Base-by-base conservation (phyloP, 2,797 vertebrate genomes). In the Erpetoichthys calabaricus region DNA sequence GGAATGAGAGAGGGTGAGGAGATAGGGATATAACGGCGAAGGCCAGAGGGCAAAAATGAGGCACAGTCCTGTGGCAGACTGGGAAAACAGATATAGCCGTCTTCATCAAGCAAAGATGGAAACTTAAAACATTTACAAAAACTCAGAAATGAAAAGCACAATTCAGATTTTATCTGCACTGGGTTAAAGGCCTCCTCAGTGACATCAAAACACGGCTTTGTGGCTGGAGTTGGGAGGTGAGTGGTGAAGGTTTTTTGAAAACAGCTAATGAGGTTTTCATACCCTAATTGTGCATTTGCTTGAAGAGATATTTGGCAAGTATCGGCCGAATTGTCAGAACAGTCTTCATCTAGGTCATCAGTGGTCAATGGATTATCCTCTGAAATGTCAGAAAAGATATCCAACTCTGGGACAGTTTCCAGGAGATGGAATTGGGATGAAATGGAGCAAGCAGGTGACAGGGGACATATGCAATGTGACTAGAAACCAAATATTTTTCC, bases 361-460 rank as follows among this genome's bases (percentile, higher is more conserved):
- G 43, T 57, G 52, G 58, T 60, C 70, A 76, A 63, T 59, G 77
- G 74, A 60, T 90, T 90, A 47, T 94, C 90, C 76, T 97, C 91
- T 0, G 85, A 95, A 81, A 92, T 89, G 74, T 92, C 92, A 43
- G 92, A 96, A 55, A 92, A 78, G 56, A 82, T 65, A 61, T 94
- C 91, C 3, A 89, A 62, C 80, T 97, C 92, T 0, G 83, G 90
- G 76, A 94, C 82, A 10, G 87, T 80, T 69, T 86, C 74, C 8
- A 91, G 75, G 62, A 71, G 62, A 68, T 80, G 79, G 45, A 81
- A 78, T 62, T 81, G 78, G 64, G 81, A 85, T 69, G 87, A 82
- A 60, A 80, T 70, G 53, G 76, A 82, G 65, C 74, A 79, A 42
- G 86, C 86, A 5, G 85, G 86, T 60, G 86, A 86, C 8, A 86